These are phyloP conservation scores for Discoglossus pictus DNA, from an alignment of 2,797 vertebrate genomes.

Conservation along the genomic window DNA sequence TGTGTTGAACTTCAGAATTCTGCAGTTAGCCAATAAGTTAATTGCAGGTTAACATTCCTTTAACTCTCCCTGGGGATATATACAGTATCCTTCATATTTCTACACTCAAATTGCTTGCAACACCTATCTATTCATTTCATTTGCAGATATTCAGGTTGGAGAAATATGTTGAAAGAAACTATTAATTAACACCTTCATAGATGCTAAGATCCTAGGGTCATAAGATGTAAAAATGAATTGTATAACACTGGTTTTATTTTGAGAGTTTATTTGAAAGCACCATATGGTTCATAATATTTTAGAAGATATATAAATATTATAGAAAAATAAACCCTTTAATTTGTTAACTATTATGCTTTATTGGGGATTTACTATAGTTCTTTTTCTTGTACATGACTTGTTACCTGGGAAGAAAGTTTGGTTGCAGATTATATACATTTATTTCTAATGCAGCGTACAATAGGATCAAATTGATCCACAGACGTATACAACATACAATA, in stretches of 20 bases:
- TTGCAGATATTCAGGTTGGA: slow-evolving; percentile 52
- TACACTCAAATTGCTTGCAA: slow-evolving; percentile 59
- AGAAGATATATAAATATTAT: too few species aligned
- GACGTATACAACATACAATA: too few species aligned
- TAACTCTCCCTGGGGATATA: slow-evolving; percentile 49
- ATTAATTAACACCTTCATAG: slow-evolving; percentile 48
- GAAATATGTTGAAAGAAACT: slow-evolving; percentile 52
- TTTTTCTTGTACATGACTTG: too few species aligned
- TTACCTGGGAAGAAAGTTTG: too few species aligned
- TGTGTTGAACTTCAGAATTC: slow-evolving; percentile 55
- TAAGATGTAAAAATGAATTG: slow-evolving; percentile 2
- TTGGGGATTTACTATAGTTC: too few species aligned
- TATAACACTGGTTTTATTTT: neutral
- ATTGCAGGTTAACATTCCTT: slow-evolving; percentile 61
- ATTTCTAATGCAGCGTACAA: too few species aligned
- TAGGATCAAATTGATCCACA: too few species aligned
- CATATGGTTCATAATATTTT: too few species aligned
- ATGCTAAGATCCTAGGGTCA: neutral
- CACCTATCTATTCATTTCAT: slow-evolving; percentile 58
- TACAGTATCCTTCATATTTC: slow-evolving; percentile 52
- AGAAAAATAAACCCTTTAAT: too few species aligned
- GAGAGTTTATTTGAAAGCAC: too few species aligned
- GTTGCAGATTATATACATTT: too few species aligned
- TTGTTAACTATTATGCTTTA: too few species aligned
- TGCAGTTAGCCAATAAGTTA: slow-evolving; percentile 62